phyloP scores from a whole-genome alignment of 1,140 invertebrate species.

The Drosophila lacteicornis region DNA sequence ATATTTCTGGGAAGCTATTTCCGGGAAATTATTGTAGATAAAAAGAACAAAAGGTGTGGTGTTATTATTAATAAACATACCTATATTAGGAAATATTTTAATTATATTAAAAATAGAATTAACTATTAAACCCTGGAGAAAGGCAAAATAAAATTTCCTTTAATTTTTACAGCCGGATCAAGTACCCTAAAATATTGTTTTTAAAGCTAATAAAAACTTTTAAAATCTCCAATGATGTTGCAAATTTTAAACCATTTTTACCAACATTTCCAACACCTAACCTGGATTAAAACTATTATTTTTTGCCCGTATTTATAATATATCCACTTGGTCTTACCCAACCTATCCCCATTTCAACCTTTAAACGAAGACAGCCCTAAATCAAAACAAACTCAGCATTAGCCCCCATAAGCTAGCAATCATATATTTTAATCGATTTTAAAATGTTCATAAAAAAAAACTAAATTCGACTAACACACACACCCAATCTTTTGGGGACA shows the following conservation, averaged over 20 bases:
- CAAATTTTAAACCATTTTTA: background rate
- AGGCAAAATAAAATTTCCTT: too few relatives aligned
- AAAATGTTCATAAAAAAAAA: slow-evolving; percentile 68
- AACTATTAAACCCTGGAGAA: too few relatives aligned
- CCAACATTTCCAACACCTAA: background rate
- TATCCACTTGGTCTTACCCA: slow-evolving; percentile 18
- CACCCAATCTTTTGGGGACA: slow-evolving; percentile 5
- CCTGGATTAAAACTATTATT: slow-evolving; percentile 2
- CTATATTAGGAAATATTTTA: background rate
- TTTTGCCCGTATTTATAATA: background rate
- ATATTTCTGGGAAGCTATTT: background rate
- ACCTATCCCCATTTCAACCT: slow-evolving; percentile 13
- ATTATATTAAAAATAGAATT: background rate
- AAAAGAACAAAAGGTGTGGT: background rate
- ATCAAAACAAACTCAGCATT: slow-evolving; percentile 41
- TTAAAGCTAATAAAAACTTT: background rate
- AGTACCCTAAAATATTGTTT: too few relatives aligned
- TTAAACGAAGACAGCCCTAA: slow-evolving; percentile 9
- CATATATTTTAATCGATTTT: slow-evolving; percentile 79
- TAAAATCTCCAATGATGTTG: background rate
- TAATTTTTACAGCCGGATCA: too few relatives aligned
- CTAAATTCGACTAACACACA: slow-evolving; percentile 17
- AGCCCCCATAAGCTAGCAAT: slow-evolving; percentile 66
- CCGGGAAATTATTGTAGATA: background rate
- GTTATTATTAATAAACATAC: background rate